Evolutionary conservation across 2,113 vertebrate species (phyloP).

Genomic region (Chitala chitala): DNA sequence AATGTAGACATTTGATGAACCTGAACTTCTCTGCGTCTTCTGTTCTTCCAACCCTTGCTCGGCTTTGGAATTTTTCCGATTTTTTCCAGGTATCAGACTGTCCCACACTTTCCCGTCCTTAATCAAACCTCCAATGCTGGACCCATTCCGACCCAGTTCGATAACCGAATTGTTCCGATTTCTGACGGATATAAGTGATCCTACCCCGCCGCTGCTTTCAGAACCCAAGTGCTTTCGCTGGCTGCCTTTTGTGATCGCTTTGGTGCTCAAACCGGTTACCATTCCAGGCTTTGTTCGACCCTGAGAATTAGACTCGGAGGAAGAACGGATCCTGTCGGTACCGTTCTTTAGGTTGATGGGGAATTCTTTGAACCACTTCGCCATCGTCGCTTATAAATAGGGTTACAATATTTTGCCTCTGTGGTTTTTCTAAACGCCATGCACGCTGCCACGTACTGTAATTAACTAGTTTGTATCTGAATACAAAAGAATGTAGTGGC

Average conservation of each 20-base stretch:
- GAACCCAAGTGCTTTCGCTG: constrained; percentile 61
- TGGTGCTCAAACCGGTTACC: constrained; percentile 48
- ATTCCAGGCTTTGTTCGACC: constrained; percentile 61
- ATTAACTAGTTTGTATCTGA: background rate
- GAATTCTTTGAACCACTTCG: constrained; percentile 92
- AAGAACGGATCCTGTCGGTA: constrained; percentile 69
- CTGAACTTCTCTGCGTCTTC: constrained; percentile 51
- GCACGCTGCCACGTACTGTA: constrained; percentile 24
- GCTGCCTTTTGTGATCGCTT: constrained; percentile 49
- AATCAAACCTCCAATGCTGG: constrained; percentile 32
- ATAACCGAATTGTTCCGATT: constrained; percentile 80
- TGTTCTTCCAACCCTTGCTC: constrained; percentile 65
- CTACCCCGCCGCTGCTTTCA: constrained; percentile 42
- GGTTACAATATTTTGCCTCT: background rate
- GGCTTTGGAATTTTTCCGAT: constrained; percentile 74
- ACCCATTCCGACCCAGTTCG: constrained; percentile 64
- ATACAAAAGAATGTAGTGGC: background rate
- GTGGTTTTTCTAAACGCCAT: constrained; percentile 27
- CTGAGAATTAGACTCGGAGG: constrained; percentile 66
- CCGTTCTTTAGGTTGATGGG: constrained; percentile 82
- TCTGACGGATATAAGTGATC: constrained; percentile 61
- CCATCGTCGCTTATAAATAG: constrained; percentile 59
- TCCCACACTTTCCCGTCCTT: constrained; percentile 69
- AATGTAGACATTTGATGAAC: constrained; percentile 77
- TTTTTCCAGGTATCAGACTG: constrained; percentile 73